These are phyloP conservation scores for Chorisops tibialis DNA, from an alignment of 2,888 invertebrate species.

Conservation along the genomic window DNA sequence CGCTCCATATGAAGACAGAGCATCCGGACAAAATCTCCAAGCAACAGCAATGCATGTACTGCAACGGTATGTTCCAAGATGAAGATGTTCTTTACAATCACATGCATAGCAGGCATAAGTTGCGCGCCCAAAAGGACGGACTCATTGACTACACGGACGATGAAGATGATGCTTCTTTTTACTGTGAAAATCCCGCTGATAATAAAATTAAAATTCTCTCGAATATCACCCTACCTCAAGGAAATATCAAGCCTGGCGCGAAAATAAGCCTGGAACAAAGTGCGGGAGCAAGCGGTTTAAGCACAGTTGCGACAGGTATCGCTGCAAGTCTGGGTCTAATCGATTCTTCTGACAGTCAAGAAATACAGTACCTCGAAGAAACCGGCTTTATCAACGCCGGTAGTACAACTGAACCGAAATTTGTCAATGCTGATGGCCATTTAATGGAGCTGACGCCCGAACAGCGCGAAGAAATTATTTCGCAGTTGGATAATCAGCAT, in stretches of 20 bases:
- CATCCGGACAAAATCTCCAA: conserved; percentile 48
- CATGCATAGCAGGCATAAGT: conserved; percentile 63
- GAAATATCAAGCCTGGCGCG: conserved; percentile 34
- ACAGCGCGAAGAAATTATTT: conserved; percentile 50
- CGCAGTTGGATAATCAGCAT: conserved; percentile 49
- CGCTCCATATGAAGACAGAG: conserved; percentile 63
- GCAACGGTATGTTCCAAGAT: conserved; percentile 68
- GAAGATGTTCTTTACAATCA: conserved; percentile 69
- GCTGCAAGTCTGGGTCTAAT: conserved; percentile 58
- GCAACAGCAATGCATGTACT: conserved; percentile 66
- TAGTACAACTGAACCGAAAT: conserved; percentile 45
- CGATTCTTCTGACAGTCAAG: conserved; percentile 39
- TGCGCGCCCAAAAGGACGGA: conserved; percentile 63
- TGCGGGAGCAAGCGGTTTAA: conserved; percentile 57
- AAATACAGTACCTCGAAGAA: conserved; percentile 26
- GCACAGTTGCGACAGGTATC: conserved; percentile 58
- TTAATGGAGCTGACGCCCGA: conserved; percentile 50
- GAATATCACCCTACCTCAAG: conserved; percentile 44
- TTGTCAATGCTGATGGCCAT: conserved; percentile 54
- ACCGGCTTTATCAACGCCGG: conserved; percentile 29
- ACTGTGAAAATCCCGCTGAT: conserved; percentile 35
- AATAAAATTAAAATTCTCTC: conserved; percentile 56
- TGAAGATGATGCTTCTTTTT: conserved; percentile 42
- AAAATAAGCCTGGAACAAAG: conserved; percentile 45
- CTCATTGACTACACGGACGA: conserved; percentile 60